A percentile compares a stretch with the other conserved stretches of the same genome.
These are phyloP conservation scores for Cygnus buccinator DNA, from an alignment of 2,113 vertebrate species.

Conservation along the genomic window DNA sequence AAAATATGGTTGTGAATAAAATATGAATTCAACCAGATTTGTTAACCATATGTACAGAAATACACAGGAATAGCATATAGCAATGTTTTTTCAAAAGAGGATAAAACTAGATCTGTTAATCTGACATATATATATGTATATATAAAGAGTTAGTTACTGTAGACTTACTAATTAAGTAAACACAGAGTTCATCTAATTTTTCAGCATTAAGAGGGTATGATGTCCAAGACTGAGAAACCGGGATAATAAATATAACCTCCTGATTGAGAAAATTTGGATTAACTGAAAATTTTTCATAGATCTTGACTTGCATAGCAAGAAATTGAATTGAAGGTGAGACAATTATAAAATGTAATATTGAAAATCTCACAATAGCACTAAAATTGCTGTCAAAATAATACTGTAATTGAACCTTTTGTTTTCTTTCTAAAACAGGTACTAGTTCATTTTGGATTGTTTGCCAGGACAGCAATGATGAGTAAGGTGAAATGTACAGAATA, in stretches of 20 bases:
- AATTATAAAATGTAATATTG: background rate
- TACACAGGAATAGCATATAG: background rate
- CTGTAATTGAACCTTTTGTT: background rate
- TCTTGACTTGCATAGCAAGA: background rate
- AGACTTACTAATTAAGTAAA: background rate
- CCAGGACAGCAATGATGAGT: background rate
- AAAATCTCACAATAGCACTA: background rate
- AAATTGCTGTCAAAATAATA: background rate
- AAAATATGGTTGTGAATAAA: conserved; percentile 13
- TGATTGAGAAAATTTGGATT: background rate
- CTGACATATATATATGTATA: background rate
- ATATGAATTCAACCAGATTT: background rate
- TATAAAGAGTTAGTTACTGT: background rate
- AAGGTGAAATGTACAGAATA: background rate
- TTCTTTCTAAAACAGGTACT: background rate
- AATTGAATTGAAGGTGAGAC: background rate
- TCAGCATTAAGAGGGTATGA: background rate
- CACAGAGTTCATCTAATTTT: background rate
- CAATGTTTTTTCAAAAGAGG: background rate
- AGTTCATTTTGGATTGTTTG: background rate
- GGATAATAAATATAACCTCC: background rate
- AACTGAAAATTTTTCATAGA: background rate
- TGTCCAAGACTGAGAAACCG: background rate
- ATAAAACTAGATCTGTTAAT: background rate
- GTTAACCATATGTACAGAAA: conserved; percentile 15